These are phyloP conservation scores for Anoura caudifer DNA, from an alignment of 2,113 vertebrate genomes.

Conservation along the genomic window DNA sequence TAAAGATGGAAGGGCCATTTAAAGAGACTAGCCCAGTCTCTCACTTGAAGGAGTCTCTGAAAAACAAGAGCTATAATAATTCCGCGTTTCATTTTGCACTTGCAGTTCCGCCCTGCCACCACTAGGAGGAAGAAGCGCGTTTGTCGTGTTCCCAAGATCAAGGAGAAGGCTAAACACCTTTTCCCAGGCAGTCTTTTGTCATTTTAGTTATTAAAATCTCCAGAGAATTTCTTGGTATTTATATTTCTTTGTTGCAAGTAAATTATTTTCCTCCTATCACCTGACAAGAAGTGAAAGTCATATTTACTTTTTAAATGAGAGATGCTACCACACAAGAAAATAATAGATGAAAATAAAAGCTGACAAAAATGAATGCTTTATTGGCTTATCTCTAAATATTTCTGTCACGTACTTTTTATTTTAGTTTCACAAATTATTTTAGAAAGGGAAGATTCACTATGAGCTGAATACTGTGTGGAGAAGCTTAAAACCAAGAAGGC, in stretches of 20 bases:
- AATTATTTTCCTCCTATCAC: background rate
- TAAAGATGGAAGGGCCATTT: background rate
- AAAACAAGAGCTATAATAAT: background rate
- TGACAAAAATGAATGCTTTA: background rate
- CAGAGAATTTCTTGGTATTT: background rate
- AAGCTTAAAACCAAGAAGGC: background rate
- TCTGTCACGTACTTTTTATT: background rate
- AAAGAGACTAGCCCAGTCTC: background rate
- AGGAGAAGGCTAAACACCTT: background rate
- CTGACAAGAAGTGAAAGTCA: background rate
- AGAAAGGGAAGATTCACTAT: background rate
- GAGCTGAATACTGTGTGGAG: background rate
- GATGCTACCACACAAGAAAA: background rate
- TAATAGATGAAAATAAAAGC: background rate
- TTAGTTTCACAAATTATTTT: background rate
- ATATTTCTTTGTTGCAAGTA: background rate
- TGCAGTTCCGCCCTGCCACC: background rate
- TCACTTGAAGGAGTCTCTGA: background rate
- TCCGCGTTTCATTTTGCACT: background rate
- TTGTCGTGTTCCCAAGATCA: background rate
- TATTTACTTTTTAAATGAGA: background rate
- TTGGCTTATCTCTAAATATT: background rate
- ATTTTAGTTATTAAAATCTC: conserved; percentile 47
- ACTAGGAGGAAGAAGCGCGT: background rate
- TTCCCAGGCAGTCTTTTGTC: background rate